phyloP scores from a whole-genome alignment of 2,888 invertebrate genomes.

The Drosophila yooni region DNA sequence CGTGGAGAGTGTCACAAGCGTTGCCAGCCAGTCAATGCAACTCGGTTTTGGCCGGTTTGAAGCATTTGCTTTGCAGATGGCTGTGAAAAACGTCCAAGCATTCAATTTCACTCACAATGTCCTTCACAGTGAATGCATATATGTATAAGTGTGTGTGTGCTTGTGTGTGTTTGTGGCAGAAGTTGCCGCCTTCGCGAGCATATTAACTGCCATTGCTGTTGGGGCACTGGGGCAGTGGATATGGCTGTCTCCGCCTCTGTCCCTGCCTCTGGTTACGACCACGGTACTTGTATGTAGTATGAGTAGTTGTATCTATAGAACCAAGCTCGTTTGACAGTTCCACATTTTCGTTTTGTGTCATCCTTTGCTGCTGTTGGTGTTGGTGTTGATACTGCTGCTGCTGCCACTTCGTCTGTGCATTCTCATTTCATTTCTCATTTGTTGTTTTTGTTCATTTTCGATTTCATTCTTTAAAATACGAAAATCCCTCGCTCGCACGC shows the following conservation, averaged over 20 bases:
- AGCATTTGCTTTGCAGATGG: constrained; percentile 13
- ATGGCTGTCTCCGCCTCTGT: background rate
- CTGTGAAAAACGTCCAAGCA: constrained; percentile 49
- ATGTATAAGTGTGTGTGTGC: constrained; percentile 8
- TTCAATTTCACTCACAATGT: constrained; percentile 70
- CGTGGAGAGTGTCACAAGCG: background rate
- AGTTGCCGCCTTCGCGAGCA: constrained; percentile 40
- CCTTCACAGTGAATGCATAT: constrained; percentile 65
- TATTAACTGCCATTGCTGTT: constrained; percentile 57
- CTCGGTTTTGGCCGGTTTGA: background rate
- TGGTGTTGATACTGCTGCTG: background rate
- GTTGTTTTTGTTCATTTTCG: constrained; percentile 44
- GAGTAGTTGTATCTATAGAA: constrained; percentile 70
- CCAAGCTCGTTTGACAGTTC: constrained; percentile 58
- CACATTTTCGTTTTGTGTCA: constrained; percentile 54
- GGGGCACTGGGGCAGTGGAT: constrained; percentile 28
- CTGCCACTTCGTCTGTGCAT: constrained; percentile 35
- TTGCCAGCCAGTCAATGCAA: constrained; percentile 5
- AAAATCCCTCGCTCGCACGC: constrained; percentile 59
- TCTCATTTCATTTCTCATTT: constrained; percentile 21
- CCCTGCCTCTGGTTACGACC: background rate
- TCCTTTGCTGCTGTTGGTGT: constrained; percentile 5
- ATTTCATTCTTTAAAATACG: constrained; percentile 47
- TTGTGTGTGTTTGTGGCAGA: constrained; percentile 17
- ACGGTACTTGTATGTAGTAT: constrained; percentile 28